These are phyloP conservation scores for Paracentrotus lividus DNA, from an alignment of 53 echinoderm and acorn worm species.

Conservation along the genomic window DNA sequence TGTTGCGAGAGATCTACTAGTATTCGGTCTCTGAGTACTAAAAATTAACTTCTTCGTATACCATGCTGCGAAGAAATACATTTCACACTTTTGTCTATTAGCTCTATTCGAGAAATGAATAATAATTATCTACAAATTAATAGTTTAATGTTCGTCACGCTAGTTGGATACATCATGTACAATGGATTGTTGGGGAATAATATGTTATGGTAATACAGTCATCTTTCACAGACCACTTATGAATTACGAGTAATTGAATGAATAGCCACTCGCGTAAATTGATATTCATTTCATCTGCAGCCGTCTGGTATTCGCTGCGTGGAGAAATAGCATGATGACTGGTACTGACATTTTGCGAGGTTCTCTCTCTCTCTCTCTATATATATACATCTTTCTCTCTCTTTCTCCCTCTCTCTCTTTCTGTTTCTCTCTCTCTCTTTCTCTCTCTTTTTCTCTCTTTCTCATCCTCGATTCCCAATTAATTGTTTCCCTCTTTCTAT, in stretches of 20 bases:
- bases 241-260: conserved; percentile 60
- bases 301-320: conserved; percentile 17
- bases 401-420: conserved; percentile 22
- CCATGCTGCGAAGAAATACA: neutral
- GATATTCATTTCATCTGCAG: conserved; percentile 41
- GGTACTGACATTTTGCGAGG: neutral
- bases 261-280: conserved; percentile 62
- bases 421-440: neutral
- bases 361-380: neutral
- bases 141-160: neutral
- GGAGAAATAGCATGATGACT: neutral
- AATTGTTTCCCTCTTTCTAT: neutral
- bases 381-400: neutral
- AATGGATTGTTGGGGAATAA: conserved; percentile 10
- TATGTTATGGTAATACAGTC: conserved; percentile 44
- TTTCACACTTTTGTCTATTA: neutral
- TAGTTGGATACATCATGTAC: neutral
- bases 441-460: neutral
- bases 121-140: conserved; percentile 25
- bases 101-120: neutral
- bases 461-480: neutral
- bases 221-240: conserved; percentile 48
- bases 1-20: neutral
- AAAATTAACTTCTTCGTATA: neutral
- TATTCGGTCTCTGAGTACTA: neutral